Conservation (phyloP, 2,888 invertebrate species). For the Napeogenes sylphis region DNA sequence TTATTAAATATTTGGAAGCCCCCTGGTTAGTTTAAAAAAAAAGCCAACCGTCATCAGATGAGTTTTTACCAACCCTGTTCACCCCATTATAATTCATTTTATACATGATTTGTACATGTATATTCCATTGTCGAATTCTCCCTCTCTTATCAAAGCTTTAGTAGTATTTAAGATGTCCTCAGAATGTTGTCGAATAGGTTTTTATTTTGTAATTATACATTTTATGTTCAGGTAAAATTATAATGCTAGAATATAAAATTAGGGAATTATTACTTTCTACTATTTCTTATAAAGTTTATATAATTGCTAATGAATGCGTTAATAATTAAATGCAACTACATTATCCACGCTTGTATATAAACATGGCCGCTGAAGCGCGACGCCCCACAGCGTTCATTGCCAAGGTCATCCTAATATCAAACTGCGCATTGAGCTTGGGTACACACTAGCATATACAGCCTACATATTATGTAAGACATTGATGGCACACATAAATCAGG, state of each 20-base stretch:
- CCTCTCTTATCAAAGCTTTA: too few relatives aligned
- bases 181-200: background rate
- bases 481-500: slow-evolving; percentile 10
- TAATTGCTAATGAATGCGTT: slow-evolving; percentile 20
- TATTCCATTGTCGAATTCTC: too few relatives aligned
- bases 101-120: too few relatives aligned
- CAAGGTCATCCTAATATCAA: slow-evolving; percentile 72
- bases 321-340: slow-evolving; percentile 63
- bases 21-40: too few relatives aligned
- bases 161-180: background rate
- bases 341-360: slow-evolving; percentile 58
- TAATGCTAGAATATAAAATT: too few relatives aligned
- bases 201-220: too few relatives aligned
- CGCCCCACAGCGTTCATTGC: slow-evolving; percentile 70
- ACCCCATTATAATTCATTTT: too few relatives aligned
- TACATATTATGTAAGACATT: slow-evolving; percentile 12
- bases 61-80: too few relatives aligned
- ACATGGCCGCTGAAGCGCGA: slow-evolving; percentile 68
- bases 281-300: background rate
- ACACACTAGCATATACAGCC: slow-evolving; percentile 19
- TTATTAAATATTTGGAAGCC: too few relatives aligned
- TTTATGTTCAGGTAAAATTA: too few relatives aligned
- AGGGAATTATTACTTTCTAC: background rate
- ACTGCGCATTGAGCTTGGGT: slow-evolving; percentile 56
- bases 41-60: too few relatives aligned